Evolutionary conservation across 2,113 vertebrate genomes (phyloP), one percentile per base, ranked within the genome.

Genomic region (Elephas maximus): DNA sequence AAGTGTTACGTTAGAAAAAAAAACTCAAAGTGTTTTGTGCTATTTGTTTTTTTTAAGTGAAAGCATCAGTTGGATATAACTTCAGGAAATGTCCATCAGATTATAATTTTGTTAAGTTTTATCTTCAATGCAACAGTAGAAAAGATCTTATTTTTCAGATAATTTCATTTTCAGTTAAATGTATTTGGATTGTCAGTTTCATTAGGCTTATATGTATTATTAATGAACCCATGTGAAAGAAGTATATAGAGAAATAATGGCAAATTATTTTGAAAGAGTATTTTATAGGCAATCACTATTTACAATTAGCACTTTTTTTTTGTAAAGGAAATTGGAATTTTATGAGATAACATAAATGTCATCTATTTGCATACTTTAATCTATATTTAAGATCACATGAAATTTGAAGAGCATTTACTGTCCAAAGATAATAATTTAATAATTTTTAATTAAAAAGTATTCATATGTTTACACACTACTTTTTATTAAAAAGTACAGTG

Each of bases 1-100:
- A 95, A 73, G 17, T 69, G 76, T 89, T 24, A 85, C 92, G 84
- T 24, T 45, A 60, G 6, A 51, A 57, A 57, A 57, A 57, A 17
- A 14, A 57, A 57, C 8, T 53, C 11, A 17, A 57, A 87, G 28
- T 67, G 0, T 11, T 73, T 5, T n/a, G n/a, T 90, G 23, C 12
- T 65, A 51, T 92, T 92, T 74, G 6, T 84, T 89, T 89, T 80
- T 17, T 60, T 57, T 17, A 96, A 57, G 11, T 71, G 78, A 81
- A 96, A 85, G 23, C 69, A 86, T 53, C 6, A 57, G 30, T 69
- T 17, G 24, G 15, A 20, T 62, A 30, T 86, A 80, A 79, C 77
- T 48, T 92, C 20, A 71, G 63, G 24, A 65, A n/a, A 83, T 44
- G 4, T 26, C 15, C 53, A 83, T 83, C 63, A 79, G 37, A 82